Evolutionary conservation across 2,113 vertebrate species (phyloP), one percentile per base, ranked within the genome.

Genomic region (Raphicerus campestris): DNA sequence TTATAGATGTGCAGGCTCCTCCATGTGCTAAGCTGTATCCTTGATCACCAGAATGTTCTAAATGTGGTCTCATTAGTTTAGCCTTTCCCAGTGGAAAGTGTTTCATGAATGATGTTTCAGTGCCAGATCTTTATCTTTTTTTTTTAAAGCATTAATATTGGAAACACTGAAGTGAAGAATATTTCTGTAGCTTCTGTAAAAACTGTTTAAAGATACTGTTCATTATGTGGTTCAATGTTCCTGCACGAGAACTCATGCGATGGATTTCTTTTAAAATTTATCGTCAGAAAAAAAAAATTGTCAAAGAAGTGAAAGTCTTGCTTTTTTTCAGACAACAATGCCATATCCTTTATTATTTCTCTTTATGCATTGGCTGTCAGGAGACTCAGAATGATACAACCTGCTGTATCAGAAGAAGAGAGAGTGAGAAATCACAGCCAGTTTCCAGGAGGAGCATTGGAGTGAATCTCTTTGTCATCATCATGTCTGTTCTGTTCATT

Each of bases 201-300:
- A 95, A 95, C 85, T 80, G 47, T 89, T 97, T 95, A 86, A 95
- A 93, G 70, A 82, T 95, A 89, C 86, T 91, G 55, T 82, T 78
- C 78, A 96, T 95, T 94, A 91, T 93, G 82, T 39, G 91, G 88
- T 97, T 96, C 94, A 96, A 39, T 97, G 88, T 96, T 95, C 96
- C 93, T 96, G 60, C 6, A 42, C 10, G 45, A 73, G 77, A 94
- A 93, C 81, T 94, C 56, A 75, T 2, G 15, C 2, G 2, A 96
- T 90, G 73, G 60, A 77, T 91, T 97, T 73, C 84, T 94, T 91
- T 95, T 42, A 75, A 94, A 96, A 89, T 88, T 86, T 95, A 90
- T 89, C 80, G 93, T 84, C 61, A 51, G 90, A 39, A 90, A 89
- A 89, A 89, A 87, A 24, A 87, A n/a, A 92, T 93, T 89, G 78